A percentile compares a stretch with the other conserved stretches of the same genome.
These are phyloP conservation scores for Sternarchorhynchus goeldii DNA, from an alignment of 2,797 vertebrate species.

Conservation along the genomic window DNA sequence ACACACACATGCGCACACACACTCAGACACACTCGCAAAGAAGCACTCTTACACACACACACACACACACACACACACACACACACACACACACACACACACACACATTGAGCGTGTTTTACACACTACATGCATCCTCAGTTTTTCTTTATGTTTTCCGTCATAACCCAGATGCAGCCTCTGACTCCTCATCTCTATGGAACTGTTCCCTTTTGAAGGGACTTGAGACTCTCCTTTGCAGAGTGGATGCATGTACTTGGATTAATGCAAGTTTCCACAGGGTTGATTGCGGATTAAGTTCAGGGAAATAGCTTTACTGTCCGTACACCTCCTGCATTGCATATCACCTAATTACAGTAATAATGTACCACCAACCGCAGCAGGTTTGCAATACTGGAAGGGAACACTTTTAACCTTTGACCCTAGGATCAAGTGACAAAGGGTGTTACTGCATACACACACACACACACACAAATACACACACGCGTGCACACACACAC, in stretches of 20 bases:
- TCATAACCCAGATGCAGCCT: constrained; percentile 8
- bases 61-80: constrained; percentile 29
- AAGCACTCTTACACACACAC: constrained; percentile 2
- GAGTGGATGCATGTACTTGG: constrained; percentile 45
- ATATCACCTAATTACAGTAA: constrained; percentile 48
- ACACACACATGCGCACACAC: constrained; percentile 35
- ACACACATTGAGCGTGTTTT: background rate
- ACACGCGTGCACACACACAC: constrained; percentile 14
- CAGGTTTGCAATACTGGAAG: constrained; percentile 45
- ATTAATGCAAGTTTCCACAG: constrained; percentile 56
- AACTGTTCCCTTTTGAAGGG: background rate
- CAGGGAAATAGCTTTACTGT: constrained; percentile 60
- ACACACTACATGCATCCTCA: constrained; percentile 8
- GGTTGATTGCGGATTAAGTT: constrained; percentile 53
- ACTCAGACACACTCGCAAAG: background rate
- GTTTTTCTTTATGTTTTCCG: constrained; percentile 4
- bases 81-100: constrained; percentile 28
- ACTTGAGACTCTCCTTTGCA: constrained; percentile 21
- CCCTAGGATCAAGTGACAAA: constrained; percentile 24
- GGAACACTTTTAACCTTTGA: constrained; percentile 28
- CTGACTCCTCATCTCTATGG: constrained; percentile 1
- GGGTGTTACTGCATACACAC: background rate
- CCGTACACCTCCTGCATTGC: constrained; percentile 53
- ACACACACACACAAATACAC: constrained; percentile 24
- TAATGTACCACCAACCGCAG: constrained; percentile 36